A percentile compares a stretch with the other conserved stretches of the same genome.
Evolutionary conservation across 2,888 invertebrate genomes (phyloP).

Genomic region (Troides aeacus): DNA sequence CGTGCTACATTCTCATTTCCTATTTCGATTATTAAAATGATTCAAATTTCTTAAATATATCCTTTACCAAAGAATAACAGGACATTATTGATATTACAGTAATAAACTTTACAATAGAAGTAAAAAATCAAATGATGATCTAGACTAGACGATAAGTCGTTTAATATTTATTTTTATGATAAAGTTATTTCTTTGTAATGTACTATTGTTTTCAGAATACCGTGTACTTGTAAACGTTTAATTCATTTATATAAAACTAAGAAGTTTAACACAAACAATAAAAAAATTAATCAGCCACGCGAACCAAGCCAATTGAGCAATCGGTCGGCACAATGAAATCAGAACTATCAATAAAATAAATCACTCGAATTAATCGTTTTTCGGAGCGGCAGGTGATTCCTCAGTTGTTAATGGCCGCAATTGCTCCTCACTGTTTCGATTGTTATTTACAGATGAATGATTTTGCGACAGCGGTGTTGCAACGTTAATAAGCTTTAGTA

Average conservation of each 20-base stretch:
- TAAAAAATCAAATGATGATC: too few species aligned
- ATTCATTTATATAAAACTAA: neutral
- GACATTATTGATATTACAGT: too few species aligned
- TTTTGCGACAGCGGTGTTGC: constrained; percentile 29
- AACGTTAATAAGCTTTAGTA: neutral
- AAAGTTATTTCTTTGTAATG: too few species aligned
- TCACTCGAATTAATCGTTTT: constrained; percentile 28
- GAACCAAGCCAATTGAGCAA: constrained; percentile 21
- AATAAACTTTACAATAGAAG: too few species aligned
- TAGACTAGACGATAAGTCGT: too few species aligned
- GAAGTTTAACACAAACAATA: neutral
- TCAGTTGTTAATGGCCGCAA: constrained; percentile 35
- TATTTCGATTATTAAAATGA: too few species aligned
- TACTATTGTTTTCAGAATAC: too few species aligned
- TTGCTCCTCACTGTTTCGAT: constrained; percentile 34
- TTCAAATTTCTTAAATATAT: too few species aligned
- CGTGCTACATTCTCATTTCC: too few species aligned
- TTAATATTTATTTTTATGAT: too few species aligned
- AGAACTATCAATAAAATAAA: constrained; percentile 30
- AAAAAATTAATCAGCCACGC: constrained; percentile 7
- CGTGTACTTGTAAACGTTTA: too few species aligned
- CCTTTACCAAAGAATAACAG: too few species aligned
- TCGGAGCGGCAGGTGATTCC: constrained; percentile 36
- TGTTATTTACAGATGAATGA: constrained; percentile 37
- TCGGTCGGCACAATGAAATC: constrained; percentile 25